A percentile compares a stretch with the other conserved stretches of the same genome.
These are phyloP conservation scores for Odontophorus gujanensis DNA, from an alignment of 2,113 vertebrate genomes.

Conservation along the genomic window DNA sequence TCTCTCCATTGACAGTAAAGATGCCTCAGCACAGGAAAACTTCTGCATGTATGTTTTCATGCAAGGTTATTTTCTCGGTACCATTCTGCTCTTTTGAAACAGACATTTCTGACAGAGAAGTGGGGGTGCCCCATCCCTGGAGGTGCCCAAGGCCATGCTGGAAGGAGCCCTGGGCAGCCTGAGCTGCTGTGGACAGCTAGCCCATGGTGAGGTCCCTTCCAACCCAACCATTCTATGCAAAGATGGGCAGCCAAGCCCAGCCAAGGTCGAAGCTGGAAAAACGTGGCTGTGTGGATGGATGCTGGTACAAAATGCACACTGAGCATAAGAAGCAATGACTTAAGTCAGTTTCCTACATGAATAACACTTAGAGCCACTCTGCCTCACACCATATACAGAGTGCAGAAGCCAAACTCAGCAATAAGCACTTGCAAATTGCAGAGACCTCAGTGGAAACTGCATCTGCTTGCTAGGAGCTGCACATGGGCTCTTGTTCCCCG, in stretches of 20 bases:
- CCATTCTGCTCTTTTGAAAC: background rate
- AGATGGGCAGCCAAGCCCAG: background rate
- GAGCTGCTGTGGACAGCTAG: background rate
- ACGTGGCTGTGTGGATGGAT: background rate
- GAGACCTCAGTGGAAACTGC: slow-evolving; percentile 4
- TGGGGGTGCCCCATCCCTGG: too few species aligned
- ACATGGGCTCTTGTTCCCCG: slow-evolving; percentile 11
- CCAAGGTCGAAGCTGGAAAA: background rate
- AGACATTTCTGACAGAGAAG: background rate
- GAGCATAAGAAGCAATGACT: background rate
- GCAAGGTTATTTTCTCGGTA: accelerated
- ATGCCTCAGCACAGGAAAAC: background rate
- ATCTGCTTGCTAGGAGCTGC: background rate
- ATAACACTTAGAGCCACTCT: background rate
- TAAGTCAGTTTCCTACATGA: background rate
- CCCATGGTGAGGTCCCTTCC: background rate
- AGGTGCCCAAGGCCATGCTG: too few species aligned
- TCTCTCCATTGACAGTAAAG: background rate
- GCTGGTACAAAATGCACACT: accelerated
- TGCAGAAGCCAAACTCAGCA: background rate
- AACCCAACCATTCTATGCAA: background rate
- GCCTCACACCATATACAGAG: background rate
- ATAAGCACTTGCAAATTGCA: background rate
- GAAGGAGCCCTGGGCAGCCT: too few species aligned
- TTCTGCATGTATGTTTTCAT: background rate